Percentiles rank a stretch among this genome's conserved stretches.
phyloP scores from a whole-genome alignment of 2,797 vertebrate genomes.

The Lacerta agilis region DNA sequence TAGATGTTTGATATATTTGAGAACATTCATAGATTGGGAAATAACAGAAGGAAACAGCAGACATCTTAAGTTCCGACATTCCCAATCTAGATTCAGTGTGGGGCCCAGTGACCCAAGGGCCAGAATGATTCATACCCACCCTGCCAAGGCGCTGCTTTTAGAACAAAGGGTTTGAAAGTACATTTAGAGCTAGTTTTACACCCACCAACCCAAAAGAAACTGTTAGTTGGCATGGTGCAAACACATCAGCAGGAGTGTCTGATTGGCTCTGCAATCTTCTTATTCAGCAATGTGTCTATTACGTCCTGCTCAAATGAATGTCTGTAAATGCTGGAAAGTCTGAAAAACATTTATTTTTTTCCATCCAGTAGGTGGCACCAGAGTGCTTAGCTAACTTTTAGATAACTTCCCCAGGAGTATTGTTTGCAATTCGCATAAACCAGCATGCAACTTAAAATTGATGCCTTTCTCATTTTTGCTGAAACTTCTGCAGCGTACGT shows the following conservation, averaged over 20 bases:
- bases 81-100: neutral
- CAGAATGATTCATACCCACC: neutral
- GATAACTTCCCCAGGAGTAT: neutral
- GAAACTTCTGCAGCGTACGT: neutral
- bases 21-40: neutral
- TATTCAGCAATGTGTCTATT: neutral
- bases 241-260: no score
- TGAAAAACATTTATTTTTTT: neutral
- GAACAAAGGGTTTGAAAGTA: neutral
- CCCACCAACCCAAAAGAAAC: no score
- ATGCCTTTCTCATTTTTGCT: slow-evolving; percentile 20
- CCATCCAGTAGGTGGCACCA: slow-evolving; percentile 64
- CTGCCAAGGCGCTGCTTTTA: neutral
- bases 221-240: no score
- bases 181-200: no score
- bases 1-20: slow-evolving; percentile 1
- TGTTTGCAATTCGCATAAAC: neutral
- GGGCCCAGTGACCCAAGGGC: neutral
- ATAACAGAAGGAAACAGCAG: neutral
- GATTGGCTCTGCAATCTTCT: neutral
- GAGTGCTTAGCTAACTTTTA: slow-evolving; percentile 42
- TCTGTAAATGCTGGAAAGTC: neutral
- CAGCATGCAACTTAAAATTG: neutral
- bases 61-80: neutral
- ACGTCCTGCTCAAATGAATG: neutral